These are phyloP conservation scores for Halcyon senegalensis DNA, from an alignment of 2,113 vertebrate species.

Conservation along the genomic window DNA sequence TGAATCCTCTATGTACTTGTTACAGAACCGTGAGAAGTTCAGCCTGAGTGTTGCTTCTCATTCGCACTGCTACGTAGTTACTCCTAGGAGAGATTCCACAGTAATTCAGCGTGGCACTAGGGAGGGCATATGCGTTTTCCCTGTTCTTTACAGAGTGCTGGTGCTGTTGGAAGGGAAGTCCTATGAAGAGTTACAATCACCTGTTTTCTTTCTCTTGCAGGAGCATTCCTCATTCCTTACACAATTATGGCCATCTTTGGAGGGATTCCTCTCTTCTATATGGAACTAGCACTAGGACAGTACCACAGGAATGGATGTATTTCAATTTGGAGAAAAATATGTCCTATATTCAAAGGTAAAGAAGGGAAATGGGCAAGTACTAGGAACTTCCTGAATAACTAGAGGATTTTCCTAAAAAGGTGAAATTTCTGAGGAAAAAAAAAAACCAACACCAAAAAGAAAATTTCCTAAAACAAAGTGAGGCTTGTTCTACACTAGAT, in stretches of 20 bases:
- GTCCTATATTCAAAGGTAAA: slow-evolving; percentile 98
- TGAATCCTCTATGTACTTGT: not conserved
- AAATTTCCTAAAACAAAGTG: not conserved
- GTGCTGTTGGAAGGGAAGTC: not conserved
- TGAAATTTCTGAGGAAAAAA: not conserved
- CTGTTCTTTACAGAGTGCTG: not conserved
- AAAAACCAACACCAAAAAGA: not conserved
- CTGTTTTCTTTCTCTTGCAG: slow-evolving; percentile 72
- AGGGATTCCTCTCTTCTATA: slow-evolving; percentile 97
- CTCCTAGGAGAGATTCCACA: not conserved
- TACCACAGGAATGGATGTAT: slow-evolving; percentile 97
- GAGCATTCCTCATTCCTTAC: slow-evolving; percentile 96
- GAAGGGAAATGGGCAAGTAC: not conserved
- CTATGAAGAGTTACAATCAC: not conserved
- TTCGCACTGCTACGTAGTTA: not conserved
- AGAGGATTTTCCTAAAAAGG: not conserved
- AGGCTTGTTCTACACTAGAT: not conserved
- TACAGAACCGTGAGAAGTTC: not conserved
- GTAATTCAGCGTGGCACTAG: not conserved
- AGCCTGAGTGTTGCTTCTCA: not conserved
- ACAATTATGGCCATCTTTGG: slow-evolving; percentile 96
- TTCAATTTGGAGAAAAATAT: slow-evolving; percentile 98
- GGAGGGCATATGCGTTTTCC: not conserved
- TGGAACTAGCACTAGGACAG: slow-evolving; percentile 96
- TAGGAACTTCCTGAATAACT: not conserved